These are phyloP conservation scores for Nylanderia fulva DNA, from an alignment of 1,140 invertebrate genomes.

Conservation along the genomic window DNA sequence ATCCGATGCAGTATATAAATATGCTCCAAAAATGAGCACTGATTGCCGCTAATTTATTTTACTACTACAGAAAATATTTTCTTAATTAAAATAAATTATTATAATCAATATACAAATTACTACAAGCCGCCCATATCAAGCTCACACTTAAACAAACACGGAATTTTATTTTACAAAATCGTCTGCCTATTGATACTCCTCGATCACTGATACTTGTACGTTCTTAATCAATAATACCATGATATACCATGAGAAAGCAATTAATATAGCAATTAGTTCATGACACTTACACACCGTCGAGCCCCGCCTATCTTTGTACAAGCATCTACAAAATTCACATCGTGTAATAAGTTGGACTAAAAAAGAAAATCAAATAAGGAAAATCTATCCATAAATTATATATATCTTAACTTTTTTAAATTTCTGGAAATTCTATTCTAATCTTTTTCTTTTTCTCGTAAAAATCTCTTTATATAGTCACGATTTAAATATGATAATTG, in stretches of 20 bases:
- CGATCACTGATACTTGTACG: conserved; percentile 2
- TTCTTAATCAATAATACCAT: conserved; percentile 72
- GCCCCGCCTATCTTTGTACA: conserved; percentile 73
- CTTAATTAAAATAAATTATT: no score
- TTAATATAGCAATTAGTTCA: conserved; percentile 81
- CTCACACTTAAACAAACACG: conserved; percentile 38
- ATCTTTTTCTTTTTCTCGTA: neutral
- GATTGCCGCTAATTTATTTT: no score
- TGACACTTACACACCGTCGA: conserved; percentile 72
- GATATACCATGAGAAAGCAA: conserved; percentile 71
- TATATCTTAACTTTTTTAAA: neutral
- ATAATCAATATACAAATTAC: conserved; percentile 29
- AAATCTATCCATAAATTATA: neutral
- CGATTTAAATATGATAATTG: neutral
- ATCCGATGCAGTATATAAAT: no score
- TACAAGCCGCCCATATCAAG: conserved; percentile 26
- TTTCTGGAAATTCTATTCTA: neutral
- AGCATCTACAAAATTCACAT: conserved; percentile 37
- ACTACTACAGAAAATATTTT: no score
- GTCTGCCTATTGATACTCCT: conserved; percentile 27
- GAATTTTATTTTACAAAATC: conserved; percentile 13
- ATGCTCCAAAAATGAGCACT: no score
- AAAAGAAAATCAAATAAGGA: neutral
- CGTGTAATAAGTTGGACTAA: neutral
- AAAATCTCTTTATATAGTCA: neutral